These are phyloP conservation scores for Periophthalmodon schlosseri DNA, from an alignment of 2,113 vertebrate genomes.

Conservation along the genomic window DNA sequence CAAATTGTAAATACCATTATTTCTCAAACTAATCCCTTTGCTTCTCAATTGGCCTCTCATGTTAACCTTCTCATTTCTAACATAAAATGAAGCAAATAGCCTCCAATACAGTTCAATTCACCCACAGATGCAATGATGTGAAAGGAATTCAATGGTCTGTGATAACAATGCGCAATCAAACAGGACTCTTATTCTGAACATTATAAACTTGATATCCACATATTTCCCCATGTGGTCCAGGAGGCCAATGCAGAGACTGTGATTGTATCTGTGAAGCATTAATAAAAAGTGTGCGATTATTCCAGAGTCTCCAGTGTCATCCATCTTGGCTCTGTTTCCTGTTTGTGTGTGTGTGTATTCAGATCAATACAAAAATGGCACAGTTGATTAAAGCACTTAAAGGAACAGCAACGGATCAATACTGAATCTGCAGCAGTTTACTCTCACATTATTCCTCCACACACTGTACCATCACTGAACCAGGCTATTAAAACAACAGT, in stretches of 20 bases:
- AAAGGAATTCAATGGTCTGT: too few species aligned
- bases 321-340: background rate
- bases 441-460: background rate
- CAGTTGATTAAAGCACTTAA: conserved; percentile 9
- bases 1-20: too few species aligned
- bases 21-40: too few species aligned
- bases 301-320: background rate
- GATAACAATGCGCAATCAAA: too few species aligned
- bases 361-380: conserved; percentile 4
- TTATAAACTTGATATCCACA: too few species aligned
- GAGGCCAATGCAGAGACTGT: background rate
- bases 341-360: background rate
- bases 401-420: conserved; percentile 10
- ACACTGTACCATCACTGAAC: background rate
- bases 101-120: too few species aligned
- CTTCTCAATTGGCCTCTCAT: too few species aligned
- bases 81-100: too few species aligned
- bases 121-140: too few species aligned
- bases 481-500: background rate
- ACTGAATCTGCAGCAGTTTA: conserved; percentile 10
- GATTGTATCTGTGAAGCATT: conserved; percentile 1
- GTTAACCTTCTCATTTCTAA: too few species aligned
- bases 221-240: background rate
- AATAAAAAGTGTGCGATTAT: conserved; percentile 5
- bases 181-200: too few species aligned